phyloP scores from a whole-genome alignment of 64 coral and sea anemone genomes.

The Porites lutea region DNA sequence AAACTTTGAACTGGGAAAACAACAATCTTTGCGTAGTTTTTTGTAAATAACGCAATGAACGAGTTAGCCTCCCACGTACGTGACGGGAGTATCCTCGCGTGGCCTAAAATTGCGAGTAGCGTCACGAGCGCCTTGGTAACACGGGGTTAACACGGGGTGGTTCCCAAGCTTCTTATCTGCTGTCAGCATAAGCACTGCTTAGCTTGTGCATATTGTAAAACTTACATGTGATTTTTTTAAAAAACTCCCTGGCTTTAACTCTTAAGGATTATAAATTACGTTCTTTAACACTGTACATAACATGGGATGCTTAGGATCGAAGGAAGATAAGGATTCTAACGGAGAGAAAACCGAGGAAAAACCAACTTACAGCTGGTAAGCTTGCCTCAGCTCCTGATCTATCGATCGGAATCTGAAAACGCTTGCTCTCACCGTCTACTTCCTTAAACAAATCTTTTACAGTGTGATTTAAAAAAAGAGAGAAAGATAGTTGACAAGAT shows the following conservation, averaged over 20 bases:
- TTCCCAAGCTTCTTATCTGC: not conserved
- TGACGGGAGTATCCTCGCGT: not conserved
- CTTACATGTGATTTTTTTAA: too few relatives aligned
- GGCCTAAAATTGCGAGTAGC: slow-evolving; percentile 10
- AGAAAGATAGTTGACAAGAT: too few relatives aligned
- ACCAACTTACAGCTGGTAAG: slow-evolving; percentile 87
- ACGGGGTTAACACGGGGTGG: not conserved
- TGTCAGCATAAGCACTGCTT: not conserved
- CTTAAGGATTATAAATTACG: not conserved
- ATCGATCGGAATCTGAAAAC: not conserved
- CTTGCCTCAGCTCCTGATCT: not conserved
- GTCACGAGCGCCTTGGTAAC: slow-evolving; percentile 48
- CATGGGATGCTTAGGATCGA: slow-evolving; percentile 77
- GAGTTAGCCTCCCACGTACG: too few relatives aligned
- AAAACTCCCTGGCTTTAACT: not conserved
- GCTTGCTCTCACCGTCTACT: too few relatives aligned
- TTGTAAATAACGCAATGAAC: too few relatives aligned
- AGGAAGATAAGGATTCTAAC: slow-evolving; percentile 32
- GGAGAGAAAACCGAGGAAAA: slow-evolving; percentile 68
- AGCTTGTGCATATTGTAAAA: not conserved
- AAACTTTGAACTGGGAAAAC: too few relatives aligned
- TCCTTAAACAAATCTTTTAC: too few relatives aligned
- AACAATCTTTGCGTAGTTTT: too few relatives aligned
- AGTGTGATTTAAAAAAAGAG: too few relatives aligned
- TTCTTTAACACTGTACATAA: not conserved